A percentile compares a stretch with the other conserved stretches of the same genome.
phyloP scores from a whole-genome alignment of 1,140 invertebrate species.

The Caerostris darwini region DNA sequence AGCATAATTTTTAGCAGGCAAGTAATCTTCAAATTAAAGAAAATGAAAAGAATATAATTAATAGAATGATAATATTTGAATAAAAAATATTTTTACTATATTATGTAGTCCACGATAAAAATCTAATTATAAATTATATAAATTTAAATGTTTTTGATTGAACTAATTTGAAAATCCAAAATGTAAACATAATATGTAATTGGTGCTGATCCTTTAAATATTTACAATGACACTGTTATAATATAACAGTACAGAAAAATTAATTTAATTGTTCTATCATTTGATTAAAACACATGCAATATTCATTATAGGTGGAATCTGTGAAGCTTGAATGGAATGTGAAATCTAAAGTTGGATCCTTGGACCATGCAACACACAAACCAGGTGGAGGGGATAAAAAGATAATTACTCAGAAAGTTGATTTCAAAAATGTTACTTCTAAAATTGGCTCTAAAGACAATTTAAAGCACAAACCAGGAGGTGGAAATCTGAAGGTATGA shows the following conservation, averaged over 20 bases:
- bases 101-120: too few species aligned
- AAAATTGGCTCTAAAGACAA: slow-evolving; percentile 97
- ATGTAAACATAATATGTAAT: too few species aligned
- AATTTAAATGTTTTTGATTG: too few species aligned
- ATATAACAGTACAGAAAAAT: too few species aligned
- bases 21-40: too few species aligned
- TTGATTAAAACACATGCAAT: background rate
- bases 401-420: slow-evolving; percentile 88
- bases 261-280: too few species aligned
- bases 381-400: slow-evolving; percentile 92
- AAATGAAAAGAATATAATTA: too few species aligned
- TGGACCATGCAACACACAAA: slow-evolving; percentile 93
- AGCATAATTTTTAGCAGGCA: too few species aligned
- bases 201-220: background rate
- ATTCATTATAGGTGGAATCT: slow-evolving; percentile 81
- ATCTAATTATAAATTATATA: too few species aligned
- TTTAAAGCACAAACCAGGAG: slow-evolving; percentile 93
- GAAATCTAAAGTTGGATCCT: slow-evolving; percentile 89
- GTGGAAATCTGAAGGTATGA: slow-evolving; percentile 91
- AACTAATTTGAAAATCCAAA: too few species aligned
- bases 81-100: too few species aligned
- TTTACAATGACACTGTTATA: background rate
- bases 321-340: slow-evolving; percentile 91
- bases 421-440: slow-evolving; percentile 95
- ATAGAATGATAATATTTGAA: too few species aligned